Evolutionary conservation across 2,888 invertebrate genomes (phyloP), one percentile per base, ranked within the genome.

Genomic region (Catotricha subobsoleta): DNA sequence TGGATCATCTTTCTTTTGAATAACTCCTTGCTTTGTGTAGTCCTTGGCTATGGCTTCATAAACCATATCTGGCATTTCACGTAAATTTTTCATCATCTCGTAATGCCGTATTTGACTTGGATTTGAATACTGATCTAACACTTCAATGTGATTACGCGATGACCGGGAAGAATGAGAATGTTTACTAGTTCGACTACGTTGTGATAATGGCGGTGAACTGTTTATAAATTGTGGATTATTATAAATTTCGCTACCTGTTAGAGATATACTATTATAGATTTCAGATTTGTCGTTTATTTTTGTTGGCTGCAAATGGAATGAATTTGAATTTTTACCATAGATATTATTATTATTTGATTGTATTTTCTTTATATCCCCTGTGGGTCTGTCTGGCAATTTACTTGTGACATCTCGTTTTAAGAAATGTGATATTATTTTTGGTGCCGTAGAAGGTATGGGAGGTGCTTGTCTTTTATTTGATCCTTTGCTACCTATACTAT

Each of bases 11-110:
- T 31, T 28, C 33, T 8, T 13, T 10, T 36, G 15, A n/a, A n/a
- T n/a, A n/a, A n/a, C n/a, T n/a, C n/a, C n/a, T 21, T 21, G 18
- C 15, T 39, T 29, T 34, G 40, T 33, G 19, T 53, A 58, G 39
- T 62, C 62, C 2, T 56, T 64, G 29, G 67, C 72, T 47, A 77
- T 66, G 0, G 76, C 73, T 55, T 78, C 76, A 47, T 75, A 72
- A 0, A 77, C 70, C 68, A 75, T 73, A 53, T 76, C 74, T 1
- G 76, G 72, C 52, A 69, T 58, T 43, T 54, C 55, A 23, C 60
- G 57, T 52, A 59, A 57, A 33, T 54, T 59, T 5, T 58, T 50
- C 42, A 61, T 43, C 54, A 61, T 55, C 31, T 62, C 56, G 35
- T 61, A 60, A 33, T 60, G 60, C 2, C 39, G 16, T 12, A 23